Evolutionary conservation across 2,797 vertebrate genomes (phyloP), one percentile per base, ranked within the genome.

Genomic region (Neoniphon sammara): DNA sequence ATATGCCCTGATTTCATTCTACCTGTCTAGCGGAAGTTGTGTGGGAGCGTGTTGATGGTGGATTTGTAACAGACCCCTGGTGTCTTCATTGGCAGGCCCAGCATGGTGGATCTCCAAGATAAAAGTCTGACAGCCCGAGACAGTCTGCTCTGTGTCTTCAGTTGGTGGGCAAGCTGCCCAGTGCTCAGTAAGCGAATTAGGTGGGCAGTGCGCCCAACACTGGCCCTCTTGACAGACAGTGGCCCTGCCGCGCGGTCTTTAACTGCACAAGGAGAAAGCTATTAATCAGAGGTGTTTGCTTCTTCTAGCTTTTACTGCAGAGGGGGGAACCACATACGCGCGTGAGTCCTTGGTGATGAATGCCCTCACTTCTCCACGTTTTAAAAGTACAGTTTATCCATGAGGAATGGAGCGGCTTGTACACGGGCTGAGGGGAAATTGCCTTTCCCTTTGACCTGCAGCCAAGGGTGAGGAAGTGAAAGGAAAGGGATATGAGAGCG

Each of bases 311-410:
- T 83, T 73, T 85, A 71, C 86, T 59, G 59, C 70, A 57, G 73
- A 76, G 78, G 68, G 69, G 74, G 30, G 77, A 56, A 42, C 58
- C 47, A 50, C 56, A 12, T 56, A 44, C 53, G 62, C 54, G 71
- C 27, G 14, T 23, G 34, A 62, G 61, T 72, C 78, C 64, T 62
- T 47, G 67, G 85, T 93, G 92, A 92, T 93, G 88, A 92, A 93
- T 93, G 91, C 84, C 77, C 82, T 85, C 71, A 74, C 89, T 90
- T 89, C 86, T 77, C 46, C 46, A 20, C 59, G 64, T 88, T 91
- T 91, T 88, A 90, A 90, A 91, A 90, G 88, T 92, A 87, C 88
- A 91, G 88, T 92, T 92, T 93, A 90, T 93, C 91, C 87, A 82
- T 89, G 91, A 90, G 87, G 85, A 91, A 90, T 90, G 91, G 85